A percentile compares a stretch with the other conserved stretches of the same genome.
Conservation (phyloP, 2,888 invertebrate species). For the Perizoma affinitatum region DNA sequence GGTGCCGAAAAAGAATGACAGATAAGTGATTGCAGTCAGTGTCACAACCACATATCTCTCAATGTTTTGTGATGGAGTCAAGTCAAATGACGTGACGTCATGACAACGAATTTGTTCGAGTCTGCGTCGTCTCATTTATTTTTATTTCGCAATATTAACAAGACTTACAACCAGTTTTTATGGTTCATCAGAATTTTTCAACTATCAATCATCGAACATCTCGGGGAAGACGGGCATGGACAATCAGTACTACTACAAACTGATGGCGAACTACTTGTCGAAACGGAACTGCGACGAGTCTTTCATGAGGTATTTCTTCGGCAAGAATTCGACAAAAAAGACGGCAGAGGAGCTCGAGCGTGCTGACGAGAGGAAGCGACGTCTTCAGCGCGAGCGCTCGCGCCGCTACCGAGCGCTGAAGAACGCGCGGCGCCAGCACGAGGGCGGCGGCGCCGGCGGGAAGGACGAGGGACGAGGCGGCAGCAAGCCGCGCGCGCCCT, state of each 20-base stretch:
- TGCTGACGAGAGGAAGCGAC: constrained; percentile 75
- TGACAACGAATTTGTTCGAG: too few relatives aligned
- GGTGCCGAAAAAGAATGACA: too few relatives aligned
- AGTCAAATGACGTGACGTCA: too few relatives aligned
- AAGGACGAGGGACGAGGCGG: constrained; percentile 57
- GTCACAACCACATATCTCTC: too few relatives aligned
- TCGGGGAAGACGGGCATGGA: constrained; percentile 56
- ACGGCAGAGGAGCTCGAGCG: constrained; percentile 76
- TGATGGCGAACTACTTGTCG: constrained; percentile 78
- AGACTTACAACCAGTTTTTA: constrained; percentile 38
- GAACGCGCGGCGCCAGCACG: constrained; percentile 75
- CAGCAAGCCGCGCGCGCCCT: constrained; percentile 56
- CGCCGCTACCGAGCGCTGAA: constrained; percentile 75
- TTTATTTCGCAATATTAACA: neutral
- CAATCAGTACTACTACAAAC: constrained; percentile 78
- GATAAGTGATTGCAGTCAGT: too few relatives aligned
- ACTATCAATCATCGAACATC: constrained; percentile 18
- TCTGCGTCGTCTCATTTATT: too few relatives aligned
- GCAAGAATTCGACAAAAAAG: constrained; percentile 74
- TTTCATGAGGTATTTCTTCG: constrained; percentile 80
- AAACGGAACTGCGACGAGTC: constrained; percentile 81
- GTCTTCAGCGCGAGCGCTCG: constrained; percentile 74
- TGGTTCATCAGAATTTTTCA: constrained; percentile 33
- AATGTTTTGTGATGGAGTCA: too few relatives aligned
- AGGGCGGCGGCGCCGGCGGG: constrained; percentile 57